Percentiles rank a stretch among this genome's conserved stretches.
Evolutionary conservation across 2,888 invertebrate genomes (phyloP).

Genomic region (Temnothorax ravouxi): DNA sequence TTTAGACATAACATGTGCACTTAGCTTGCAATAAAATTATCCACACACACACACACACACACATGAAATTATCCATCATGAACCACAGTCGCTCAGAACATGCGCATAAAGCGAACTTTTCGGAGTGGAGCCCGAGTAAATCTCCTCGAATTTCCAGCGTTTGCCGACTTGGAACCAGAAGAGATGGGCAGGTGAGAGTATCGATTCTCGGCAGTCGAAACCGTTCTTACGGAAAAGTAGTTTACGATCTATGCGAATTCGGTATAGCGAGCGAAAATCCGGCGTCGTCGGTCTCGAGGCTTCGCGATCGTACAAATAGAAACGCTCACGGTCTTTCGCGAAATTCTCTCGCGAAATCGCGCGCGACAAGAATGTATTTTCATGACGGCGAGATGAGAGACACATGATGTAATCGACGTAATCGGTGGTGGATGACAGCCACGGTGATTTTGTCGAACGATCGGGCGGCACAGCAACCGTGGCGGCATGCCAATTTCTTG

Average conservation of each 20-base stretch:
- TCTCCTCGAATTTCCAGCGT: constrained; percentile 35
- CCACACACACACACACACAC: too few relatives aligned
- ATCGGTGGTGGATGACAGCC: constrained; percentile 64
- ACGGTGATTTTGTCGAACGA: constrained; percentile 58
- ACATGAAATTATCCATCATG: constrained; percentile 27
- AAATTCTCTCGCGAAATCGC: not conserved
- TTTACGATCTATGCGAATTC: constrained; percentile 33
- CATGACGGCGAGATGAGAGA: constrained; percentile 37
- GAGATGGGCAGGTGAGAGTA: constrained; percentile 15
- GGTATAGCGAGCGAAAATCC: not conserved
- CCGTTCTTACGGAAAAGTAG: constrained; percentile 35
- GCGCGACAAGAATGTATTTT: constrained; percentile 50
- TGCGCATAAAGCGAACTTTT: constrained; percentile 38
- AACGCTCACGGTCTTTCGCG: not conserved
- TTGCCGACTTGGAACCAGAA: constrained; percentile 34
- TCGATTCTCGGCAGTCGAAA: constrained; percentile 36
- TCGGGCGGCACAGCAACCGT: constrained; percentile 70
- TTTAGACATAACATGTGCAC: not conserved
- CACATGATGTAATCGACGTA: constrained; percentile 74
- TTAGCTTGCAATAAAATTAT: constrained; percentile 22
- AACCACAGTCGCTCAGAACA: constrained; percentile 4
- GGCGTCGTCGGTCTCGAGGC: not conserved
- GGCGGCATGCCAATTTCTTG: constrained; percentile 79
- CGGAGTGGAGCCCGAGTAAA: constrained; percentile 19
- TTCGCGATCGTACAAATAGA: constrained; percentile 33